These are phyloP conservation scores for Orchesella cincta DNA, from an alignment of 1,140 invertebrate species.

Conservation along the genomic window DNA sequence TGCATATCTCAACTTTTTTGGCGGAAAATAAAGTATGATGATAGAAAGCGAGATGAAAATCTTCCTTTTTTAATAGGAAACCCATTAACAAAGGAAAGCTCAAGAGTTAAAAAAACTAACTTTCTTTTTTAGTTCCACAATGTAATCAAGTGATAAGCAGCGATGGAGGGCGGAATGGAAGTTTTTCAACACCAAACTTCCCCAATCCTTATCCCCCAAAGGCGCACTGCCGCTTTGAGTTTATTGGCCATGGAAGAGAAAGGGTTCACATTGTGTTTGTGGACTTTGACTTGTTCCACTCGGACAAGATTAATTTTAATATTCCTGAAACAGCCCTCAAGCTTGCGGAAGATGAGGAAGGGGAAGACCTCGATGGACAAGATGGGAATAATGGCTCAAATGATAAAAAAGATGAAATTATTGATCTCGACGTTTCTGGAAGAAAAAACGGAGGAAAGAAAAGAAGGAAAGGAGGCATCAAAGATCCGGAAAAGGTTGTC, in stretches of 20 bases:
- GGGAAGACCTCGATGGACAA: not conserved
- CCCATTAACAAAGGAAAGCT: not conserved
- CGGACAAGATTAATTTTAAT: constrained; percentile 53
- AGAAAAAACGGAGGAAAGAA: not conserved
- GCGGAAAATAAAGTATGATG: no score
- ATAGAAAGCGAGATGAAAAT: no score
- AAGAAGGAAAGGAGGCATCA: not conserved
- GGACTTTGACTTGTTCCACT: constrained; percentile 68
- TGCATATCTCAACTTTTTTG: not conserved
- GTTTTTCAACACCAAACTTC: constrained; percentile 73
- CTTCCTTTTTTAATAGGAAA: not conserved
- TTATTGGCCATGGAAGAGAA: constrained; percentile 76
- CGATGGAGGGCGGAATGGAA: constrained; percentile 74
- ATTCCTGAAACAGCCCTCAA: not conserved
- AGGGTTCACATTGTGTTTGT: constrained; percentile 69
- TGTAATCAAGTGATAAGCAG: constrained; percentile 77
- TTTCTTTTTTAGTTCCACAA: constrained; percentile 1
- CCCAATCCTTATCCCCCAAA: constrained; percentile 71
- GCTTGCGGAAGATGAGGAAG: not conserved
- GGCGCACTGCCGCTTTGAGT: constrained; percentile 77
- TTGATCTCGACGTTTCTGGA: not conserved
- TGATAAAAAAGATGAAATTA: no score
- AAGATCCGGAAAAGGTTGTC: not conserved
- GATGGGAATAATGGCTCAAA: no score
- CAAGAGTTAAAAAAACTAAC: not conserved